Conservation (phyloP, 2,113 vertebrate species). For the Melanerpes aurifrons region DNA sequence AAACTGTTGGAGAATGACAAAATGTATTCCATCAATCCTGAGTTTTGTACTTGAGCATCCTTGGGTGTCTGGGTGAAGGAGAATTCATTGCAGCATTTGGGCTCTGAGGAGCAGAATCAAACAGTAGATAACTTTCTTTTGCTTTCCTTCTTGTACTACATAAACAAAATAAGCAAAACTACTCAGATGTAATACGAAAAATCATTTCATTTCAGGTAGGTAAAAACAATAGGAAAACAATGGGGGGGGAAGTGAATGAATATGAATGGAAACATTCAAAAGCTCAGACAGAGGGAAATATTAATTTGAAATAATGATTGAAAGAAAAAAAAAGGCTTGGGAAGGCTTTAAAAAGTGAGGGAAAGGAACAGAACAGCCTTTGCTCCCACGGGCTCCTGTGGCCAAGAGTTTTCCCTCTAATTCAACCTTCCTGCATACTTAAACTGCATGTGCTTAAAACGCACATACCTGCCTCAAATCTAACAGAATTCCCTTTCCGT, state of each 20-base stretch:
- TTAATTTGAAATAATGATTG: conserved; percentile 2
- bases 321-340: background rate
- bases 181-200: background rate
- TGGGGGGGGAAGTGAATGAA: background rate
- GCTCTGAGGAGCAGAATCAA: background rate
- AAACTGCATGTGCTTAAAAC: background rate
- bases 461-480: background rate
- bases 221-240: background rate
- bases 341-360: background rate
- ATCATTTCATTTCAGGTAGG: background rate
- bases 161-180: background rate
- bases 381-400: background rate
- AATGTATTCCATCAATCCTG: background rate
- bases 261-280: background rate
- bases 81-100: background rate
- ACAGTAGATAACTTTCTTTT: background rate
- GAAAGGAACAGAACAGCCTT: background rate
- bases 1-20: background rate
- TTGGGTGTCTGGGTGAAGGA: background rate
- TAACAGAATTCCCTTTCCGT: background rate
- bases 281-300: conserved; percentile 5
- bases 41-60: background rate
- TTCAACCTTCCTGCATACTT: background rate
- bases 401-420: conserved; percentile 16
- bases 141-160: background rate